A percentile compares a stretch with the other conserved stretches of the same genome.
These are phyloP conservation scores for Siniperca obscura DNA, from an alignment of 2,797 vertebrate genomes.

Conservation along the genomic window DNA sequence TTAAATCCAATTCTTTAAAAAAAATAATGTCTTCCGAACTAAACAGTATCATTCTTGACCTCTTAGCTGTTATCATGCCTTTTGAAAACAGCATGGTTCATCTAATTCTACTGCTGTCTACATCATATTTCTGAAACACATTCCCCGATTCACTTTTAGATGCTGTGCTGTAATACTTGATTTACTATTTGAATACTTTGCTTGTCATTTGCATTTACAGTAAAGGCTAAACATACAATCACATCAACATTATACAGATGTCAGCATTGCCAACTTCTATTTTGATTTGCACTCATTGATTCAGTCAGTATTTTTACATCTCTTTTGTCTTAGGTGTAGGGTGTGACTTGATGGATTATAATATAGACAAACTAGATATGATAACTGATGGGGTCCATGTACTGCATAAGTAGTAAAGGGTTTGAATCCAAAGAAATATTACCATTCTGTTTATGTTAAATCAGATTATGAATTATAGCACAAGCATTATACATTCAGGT, in stretches of 20 bases:
- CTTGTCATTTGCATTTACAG: slow-evolving; percentile 48
- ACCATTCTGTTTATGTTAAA: not conserved
- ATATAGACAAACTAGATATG: slow-evolving; percentile 39
- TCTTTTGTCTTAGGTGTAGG: slow-evolving; percentile 54
- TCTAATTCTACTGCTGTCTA: slow-evolving; percentile 31
- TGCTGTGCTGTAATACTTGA: slow-evolving; percentile 47
- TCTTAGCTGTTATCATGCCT: slow-evolving; percentile 20
- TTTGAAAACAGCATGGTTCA: slow-evolving; percentile 17
- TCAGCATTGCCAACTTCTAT: slow-evolving; percentile 20
- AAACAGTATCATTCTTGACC: slow-evolving; percentile 54
- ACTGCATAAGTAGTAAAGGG: slow-evolving; percentile 36
- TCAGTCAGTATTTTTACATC: slow-evolving; percentile 62
- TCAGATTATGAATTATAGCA: slow-evolving; percentile 42
- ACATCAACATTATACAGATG: slow-evolving; percentile 7
- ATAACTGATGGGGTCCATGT: slow-evolving; percentile 20
- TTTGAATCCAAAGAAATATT: slow-evolving; percentile 61
- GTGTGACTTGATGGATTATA: slow-evolving; percentile 46
- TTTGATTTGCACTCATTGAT: slow-evolving; percentile 47
- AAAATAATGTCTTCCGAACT: slow-evolving; percentile 45
- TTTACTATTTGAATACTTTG: slow-evolving; percentile 39
- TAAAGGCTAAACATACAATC: slow-evolving; percentile 21
- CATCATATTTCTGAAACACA: slow-evolving; percentile 40
- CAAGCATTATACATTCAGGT: slow-evolving; percentile 44
- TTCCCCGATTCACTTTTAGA: slow-evolving; percentile 45
- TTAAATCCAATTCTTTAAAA: slow-evolving; percentile 64